Evolutionary conservation across 2,113 vertebrate genomes (phyloP).

Genomic region (Gymnocephalus cernua): DNA sequence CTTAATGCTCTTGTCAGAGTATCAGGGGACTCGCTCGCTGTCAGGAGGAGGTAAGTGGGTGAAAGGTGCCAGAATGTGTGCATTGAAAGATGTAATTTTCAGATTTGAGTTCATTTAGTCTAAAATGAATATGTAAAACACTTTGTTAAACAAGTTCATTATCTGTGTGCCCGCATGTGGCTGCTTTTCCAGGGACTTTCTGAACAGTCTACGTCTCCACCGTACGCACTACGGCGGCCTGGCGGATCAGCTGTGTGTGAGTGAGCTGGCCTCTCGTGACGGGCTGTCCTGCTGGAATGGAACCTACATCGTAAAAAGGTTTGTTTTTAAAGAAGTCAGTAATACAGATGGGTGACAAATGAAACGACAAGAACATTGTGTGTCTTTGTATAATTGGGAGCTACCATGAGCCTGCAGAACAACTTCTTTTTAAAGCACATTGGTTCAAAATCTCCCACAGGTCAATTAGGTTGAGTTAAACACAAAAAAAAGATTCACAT

Average conservation of each 20-base stretch:
- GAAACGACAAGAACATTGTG: neutral
- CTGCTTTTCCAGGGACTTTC: slow-evolving; percentile 85
- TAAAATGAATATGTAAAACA: neutral
- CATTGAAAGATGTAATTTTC: neutral
- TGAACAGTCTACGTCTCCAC: slow-evolving; percentile 83
- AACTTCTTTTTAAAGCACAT: neutral
- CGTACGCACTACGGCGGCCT: slow-evolving; percentile 87
- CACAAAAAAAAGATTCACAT: neutral
- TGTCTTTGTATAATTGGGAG: neutral
- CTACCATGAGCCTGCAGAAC: neutral
- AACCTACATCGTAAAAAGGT: slow-evolving; percentile 87
- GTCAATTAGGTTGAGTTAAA: neutral
- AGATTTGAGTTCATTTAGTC: neutral
- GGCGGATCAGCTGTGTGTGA: slow-evolving; percentile 87
- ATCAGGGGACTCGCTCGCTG: slow-evolving; percentile 81
- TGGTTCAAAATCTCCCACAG: neutral
- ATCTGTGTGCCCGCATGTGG: neutral
- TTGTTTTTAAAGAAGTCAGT: slow-evolving; percentile 33
- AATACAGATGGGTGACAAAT: neutral
- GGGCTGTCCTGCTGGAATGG: slow-evolving; percentile 89
- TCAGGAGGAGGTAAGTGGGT: slow-evolving; percentile 86
- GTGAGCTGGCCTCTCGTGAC: slow-evolving; percentile 84
- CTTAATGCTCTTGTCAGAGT: slow-evolving; percentile 77
- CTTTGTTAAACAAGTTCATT: slow-evolving; percentile 4
- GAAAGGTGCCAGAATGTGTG: slow-evolving; percentile 20